Evolutionary conservation across 92 coral and sea anemone genomes (phyloP), one percentile per base, ranked within the genome.

Genomic region (Meandrina meandrites): DNA sequence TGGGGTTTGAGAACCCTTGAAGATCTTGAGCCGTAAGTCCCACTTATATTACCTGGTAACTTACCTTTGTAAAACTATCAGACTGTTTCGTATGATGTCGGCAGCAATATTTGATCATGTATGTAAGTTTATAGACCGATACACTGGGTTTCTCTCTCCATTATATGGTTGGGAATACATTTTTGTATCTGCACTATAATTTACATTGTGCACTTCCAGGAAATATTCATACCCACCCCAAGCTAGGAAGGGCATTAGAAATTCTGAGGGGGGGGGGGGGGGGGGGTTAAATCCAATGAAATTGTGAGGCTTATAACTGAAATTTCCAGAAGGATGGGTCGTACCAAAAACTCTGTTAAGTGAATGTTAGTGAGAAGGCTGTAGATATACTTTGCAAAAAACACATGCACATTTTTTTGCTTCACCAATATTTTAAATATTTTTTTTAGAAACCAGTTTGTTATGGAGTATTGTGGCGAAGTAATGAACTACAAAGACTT

Each of bases 391-490:
- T n/a, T n/a, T n/a, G n/a, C n/a, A n/a, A n/a, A n/a, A n/a, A n/a
- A n/a, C n/a, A n/a, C n/a, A n/a, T n/a, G n/a, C n/a, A n/a, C n/a
- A n/a, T n/a, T n/a, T n/a, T n/a, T n/a, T n/a, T n/a, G n/a, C n/a
- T n/a, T n/a, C n/a, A n/a, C n/a, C n/a, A n/a, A n/a, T 66, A 1
- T 28, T 66, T 34, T 28, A 22, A 22, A 22, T 24, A 24, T 45
- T 48, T 19, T 16, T 16, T 45, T 17, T 62, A 95, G 98, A 68
- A 93, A 97, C 83, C 97, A 97, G 86, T 97, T 97, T 95, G 99
- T 95, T 18, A 95, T 91, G 87, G 99, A 97, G 77, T 97, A 97
- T 74, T 95, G 99, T 91, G 99, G 99, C 27, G 99, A 97, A 84
- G 99, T 97, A 0, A 93, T 97, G 98, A 94, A 94, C 69, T 97